Evolutionary conservation across 2,797 vertebrate species (phyloP), one percentile per base, ranked within the genome.

Genomic region (Neosalanx taihuensis): DNA sequence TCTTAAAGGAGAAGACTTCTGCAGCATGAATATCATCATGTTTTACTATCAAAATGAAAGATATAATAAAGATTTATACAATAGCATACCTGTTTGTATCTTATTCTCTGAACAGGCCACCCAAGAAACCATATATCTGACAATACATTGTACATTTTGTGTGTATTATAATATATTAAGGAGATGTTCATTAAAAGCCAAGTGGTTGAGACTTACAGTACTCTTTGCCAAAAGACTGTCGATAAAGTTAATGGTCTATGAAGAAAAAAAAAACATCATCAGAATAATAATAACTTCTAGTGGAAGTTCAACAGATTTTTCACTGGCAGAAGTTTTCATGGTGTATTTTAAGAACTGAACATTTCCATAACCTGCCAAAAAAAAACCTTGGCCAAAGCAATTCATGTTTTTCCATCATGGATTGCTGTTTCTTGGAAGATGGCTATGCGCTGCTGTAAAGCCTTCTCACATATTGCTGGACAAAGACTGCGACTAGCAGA

Each of bases 331-430:
- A 70, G 64, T 81, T 80, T 76, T 72, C 76, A 74, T 20, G 0
- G 37, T 31, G 35, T 66, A 70, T 68, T 70, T 70, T 64, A 64
- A 70, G 77, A 75, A 77, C 75, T 51, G 73, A 83, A 76, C 29
- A 68, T 82, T 81, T 86, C 81, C 80, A 72, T 56, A 62, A 46
- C 65, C 81, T 9, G 77, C 76, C 77, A n/a, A n/a, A n/a, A 76
- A 60, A 72, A 64, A 74, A 63, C 41, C 64, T 31, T 46, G 61
- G 61, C 17, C 59, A 72, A 69, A 70, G 72, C 72, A 75, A 83
- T 74, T 70, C 69, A 75, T 72, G 77, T 72, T 73, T 72, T 20
- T 72, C 13, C 18, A 53, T 80, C 77, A 84, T 77, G 75, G 81
- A 81, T 69, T 66, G 70, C 60, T 64, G 66, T 72, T 74, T 41